Percentiles rank a stretch among this genome's conserved stretches.
These are phyloP conservation scores for Drosophila meridionalis DNA, from an alignment of 2,888 invertebrate species.

Conservation along the genomic window DNA sequence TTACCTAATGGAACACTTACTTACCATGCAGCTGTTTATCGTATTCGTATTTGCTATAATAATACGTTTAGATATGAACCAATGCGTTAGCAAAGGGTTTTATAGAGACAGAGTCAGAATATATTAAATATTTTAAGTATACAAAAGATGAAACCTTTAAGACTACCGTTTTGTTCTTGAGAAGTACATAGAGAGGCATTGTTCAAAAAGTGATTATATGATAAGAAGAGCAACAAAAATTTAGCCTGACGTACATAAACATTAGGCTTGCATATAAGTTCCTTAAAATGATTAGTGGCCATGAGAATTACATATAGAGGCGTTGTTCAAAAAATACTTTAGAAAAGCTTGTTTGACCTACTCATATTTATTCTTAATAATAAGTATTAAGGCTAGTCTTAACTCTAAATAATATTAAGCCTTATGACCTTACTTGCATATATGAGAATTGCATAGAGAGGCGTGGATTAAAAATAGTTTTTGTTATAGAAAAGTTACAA, in stretches of 20 bases:
- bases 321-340: too few species aligned
- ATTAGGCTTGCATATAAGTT: background rate
- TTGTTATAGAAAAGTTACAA: background rate
- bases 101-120: background rate
- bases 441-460: conserved; percentile 7
- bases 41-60: background rate
- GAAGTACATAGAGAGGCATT: background rate
- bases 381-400: too few species aligned
- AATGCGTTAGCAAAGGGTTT: background rate
- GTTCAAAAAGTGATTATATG: background rate
- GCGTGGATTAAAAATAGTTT: background rate
- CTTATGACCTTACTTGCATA: background rate
- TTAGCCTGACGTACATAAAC: background rate
- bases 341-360: too few species aligned
- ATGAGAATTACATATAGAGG: too few species aligned
- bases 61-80: background rate
- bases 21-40: background rate
- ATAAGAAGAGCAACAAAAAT: too few species aligned
- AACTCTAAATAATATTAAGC: too few species aligned
- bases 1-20: conserved; percentile 15
- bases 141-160: too few species aligned
- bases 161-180: background rate
- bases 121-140: background rate
- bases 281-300: too few species aligned
- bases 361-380: too few species aligned